Conservation (phyloP, 2,888 invertebrate species). For the Drosophila formosana region DNA sequence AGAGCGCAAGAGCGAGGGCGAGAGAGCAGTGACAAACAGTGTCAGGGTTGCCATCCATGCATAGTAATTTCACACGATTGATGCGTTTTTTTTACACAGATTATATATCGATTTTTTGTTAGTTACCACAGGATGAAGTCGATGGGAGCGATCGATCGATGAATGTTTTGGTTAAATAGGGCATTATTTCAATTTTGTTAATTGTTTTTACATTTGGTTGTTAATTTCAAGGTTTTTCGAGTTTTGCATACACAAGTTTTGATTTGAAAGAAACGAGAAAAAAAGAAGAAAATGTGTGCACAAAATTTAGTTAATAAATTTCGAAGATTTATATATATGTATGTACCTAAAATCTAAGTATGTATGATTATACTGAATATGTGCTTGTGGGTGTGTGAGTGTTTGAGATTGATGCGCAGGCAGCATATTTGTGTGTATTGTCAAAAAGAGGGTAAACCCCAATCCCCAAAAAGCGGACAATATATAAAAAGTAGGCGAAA, state of each 20-base stretch:
- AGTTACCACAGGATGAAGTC: slow-evolving; percentile 43
- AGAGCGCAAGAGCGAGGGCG: slow-evolving; percentile 26
- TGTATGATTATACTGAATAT: slow-evolving; percentile 43
- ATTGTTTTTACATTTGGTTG: slow-evolving; percentile 46
- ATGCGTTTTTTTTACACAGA: slow-evolving; percentile 29
- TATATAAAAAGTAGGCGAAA: slow-evolving; percentile 26
- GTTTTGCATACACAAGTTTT: slow-evolving; percentile 25
- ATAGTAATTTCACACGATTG: slow-evolving; percentile 28
- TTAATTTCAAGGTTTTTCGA: slow-evolving; percentile 49
- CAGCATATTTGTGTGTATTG: slow-evolving; percentile 32
- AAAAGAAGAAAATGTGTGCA: slow-evolving; percentile 80
- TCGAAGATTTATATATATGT: slow-evolving; percentile 35
- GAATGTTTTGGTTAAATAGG: slow-evolving; percentile 39
- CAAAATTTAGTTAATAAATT: slow-evolving; percentile 76
- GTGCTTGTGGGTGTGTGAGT: slow-evolving; percentile 29
- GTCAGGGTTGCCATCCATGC: slow-evolving; percentile 54
- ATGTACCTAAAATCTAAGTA: slow-evolving; percentile 13
- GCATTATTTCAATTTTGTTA: slow-evolving; percentile 48
- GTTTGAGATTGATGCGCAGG: slow-evolving; percentile 25
- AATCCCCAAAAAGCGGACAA: slow-evolving; percentile 45
- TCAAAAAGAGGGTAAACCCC: slow-evolving; percentile 20
- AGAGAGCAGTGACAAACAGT: slow-evolving; percentile 40
- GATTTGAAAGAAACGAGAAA: slow-evolving; percentile 74
- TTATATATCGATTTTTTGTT: slow-evolving; percentile 28
- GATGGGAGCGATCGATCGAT: slow-evolving; percentile 55